phyloP scores from a whole-genome alignment of 2,113 vertebrate species.

The Muntiacus muntjak region DNA sequence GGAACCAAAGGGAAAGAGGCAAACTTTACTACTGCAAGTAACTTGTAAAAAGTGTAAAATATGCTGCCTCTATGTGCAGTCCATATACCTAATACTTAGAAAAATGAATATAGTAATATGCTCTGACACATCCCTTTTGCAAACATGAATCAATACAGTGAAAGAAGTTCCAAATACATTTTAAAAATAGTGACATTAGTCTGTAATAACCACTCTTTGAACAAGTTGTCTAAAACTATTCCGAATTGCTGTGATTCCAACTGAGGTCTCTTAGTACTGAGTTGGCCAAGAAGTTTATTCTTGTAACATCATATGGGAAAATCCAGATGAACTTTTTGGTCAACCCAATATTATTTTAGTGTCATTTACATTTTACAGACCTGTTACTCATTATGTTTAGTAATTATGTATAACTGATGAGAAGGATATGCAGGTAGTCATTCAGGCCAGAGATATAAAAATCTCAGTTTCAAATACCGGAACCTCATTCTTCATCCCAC shows the following conservation, averaged over 20 bases:
- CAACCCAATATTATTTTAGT: background rate
- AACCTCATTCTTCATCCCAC: background rate
- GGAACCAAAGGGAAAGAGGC: background rate
- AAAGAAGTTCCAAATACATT: background rate
- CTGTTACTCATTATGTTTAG: background rate
- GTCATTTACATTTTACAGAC: background rate
- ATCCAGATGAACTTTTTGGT: background rate
- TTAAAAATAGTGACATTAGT: background rate
- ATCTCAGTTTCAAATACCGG: background rate
- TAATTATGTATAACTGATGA: background rate
- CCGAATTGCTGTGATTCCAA: background rate
- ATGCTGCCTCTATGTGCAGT: background rate
- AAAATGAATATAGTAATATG: background rate
- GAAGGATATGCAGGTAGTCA: background rate
- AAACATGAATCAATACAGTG: background rate
- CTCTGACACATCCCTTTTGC: background rate
- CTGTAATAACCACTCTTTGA: background rate
- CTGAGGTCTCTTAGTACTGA: background rate
- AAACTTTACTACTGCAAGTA: background rate
- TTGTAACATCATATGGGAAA: background rate
- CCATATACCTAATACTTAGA: background rate
- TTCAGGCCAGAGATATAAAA: background rate
- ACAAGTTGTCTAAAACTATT: background rate
- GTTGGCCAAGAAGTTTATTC: background rate
- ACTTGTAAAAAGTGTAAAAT: background rate